Base-by-base conservation (phyloP, 2,888 invertebrate genomes). In the Cataglyphis cursor region DNA sequence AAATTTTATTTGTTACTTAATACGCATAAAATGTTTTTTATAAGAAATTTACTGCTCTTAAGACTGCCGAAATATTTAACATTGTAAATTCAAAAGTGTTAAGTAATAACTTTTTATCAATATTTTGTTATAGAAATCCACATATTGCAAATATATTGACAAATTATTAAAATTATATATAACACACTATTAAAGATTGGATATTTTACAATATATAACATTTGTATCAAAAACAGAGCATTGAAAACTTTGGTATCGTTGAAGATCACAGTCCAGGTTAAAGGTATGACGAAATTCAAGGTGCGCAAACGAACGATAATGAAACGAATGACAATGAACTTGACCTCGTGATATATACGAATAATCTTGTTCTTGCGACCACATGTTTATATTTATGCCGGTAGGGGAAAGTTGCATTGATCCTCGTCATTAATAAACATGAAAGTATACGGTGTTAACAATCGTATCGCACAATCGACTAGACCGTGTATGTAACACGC, bases 271-370 rank as follows among this genome's bases (percentile, higher is more conserved):
- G 31, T 62, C 35, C 9, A 57, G n/a, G 31, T 73, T 68, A 78
- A 76, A 65, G 64, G 70, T 80, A 75, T 65, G 68, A 83, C 73
- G 81, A 87, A 86, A 87, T 83, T 76, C 85, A 64, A 48, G 65
- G 35, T 73, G 81, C 76, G 72, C 64, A 81, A 86, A 86, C 73
- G 83, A 82, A 89, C 86, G 89, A 87, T 86, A 86, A 87, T 89
- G 89, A 89, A 89, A 86, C 73, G 83, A 82, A 89, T 85, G 89
- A 87, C 87, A 86, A 87, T 89, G 89, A 89, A 89, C 89, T 89
- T 89, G 87, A 89, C 87, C 89, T 86, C 82, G 85, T 41, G 80
- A 80, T 78, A 75, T 65, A 44, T 62, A 51, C 6, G 83, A 68
- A 84, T 78, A 70, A 83, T 78, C 62, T 35, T 38, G 51, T 59